Conservation (phyloP, 1,140 invertebrate genomes). For the Agrilus planipennis region DNA sequence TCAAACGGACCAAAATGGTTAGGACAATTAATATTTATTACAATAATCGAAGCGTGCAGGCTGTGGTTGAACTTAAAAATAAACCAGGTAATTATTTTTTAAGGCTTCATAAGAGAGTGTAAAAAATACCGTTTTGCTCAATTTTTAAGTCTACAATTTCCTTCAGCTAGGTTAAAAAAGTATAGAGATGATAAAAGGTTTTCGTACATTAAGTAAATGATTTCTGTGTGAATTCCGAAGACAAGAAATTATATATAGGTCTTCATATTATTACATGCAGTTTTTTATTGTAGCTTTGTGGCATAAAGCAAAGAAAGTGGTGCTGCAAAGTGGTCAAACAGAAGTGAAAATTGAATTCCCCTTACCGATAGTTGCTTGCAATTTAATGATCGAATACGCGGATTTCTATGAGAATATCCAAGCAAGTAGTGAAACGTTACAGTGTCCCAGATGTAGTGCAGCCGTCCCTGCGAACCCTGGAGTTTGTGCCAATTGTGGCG, state of each 20-base stretch:
- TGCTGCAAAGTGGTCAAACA: conserved; percentile 79
- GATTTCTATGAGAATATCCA: conserved; percentile 92
- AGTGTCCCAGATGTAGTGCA: conserved; percentile 91
- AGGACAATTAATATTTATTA: conserved; percentile 93
- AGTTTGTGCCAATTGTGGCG: conserved; percentile 94
- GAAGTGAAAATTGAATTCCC: conserved; percentile 95
- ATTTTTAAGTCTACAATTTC: no score
- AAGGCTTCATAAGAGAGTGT: no score
- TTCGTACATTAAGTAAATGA: no score
- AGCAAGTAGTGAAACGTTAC: conserved; percentile 74
- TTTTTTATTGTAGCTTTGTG: conserved; percentile 55
- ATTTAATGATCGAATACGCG: conserved; percentile 97
- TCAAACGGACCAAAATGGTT: conserved; percentile 96
- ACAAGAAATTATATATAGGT: no score
- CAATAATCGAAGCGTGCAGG: conserved; percentile 90
- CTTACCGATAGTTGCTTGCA: conserved; percentile 91
- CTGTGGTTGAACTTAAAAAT: conserved; percentile 94
- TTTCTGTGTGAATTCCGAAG: no score
- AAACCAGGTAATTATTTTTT: conserved; percentile 43
- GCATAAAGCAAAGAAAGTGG: conserved; percentile 92
- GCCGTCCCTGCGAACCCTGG: conserved; percentile 94
- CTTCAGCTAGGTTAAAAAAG: no score
- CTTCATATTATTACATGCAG: conserved; percentile 2
- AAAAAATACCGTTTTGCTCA: no score
- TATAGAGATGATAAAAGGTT: no score